Evolutionary conservation across 2,797 vertebrate species (phyloP).

Genomic region (Pelodytes ibericus): DNA sequence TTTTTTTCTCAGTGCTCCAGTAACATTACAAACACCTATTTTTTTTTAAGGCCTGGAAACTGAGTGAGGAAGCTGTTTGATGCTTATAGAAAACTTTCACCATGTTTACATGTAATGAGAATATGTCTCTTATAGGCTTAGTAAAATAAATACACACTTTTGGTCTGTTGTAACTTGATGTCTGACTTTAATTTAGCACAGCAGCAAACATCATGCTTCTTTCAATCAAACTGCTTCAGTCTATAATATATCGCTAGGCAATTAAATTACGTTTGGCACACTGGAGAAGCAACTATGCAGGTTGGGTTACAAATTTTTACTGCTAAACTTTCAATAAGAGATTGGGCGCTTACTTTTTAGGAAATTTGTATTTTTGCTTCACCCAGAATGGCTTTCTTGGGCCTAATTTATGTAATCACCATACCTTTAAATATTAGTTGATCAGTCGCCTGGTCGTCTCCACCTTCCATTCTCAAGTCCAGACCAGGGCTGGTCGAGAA

Average conservation of each 20-base stretch:
- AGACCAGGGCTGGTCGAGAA: too few species aligned
- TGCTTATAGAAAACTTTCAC: constrained; percentile 9
- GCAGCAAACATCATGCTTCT: background rate
- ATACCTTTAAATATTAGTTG: too few species aligned
- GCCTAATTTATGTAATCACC: too few species aligned
- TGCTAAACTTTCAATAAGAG: background rate
- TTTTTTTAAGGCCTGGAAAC: background rate
- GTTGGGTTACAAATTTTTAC: background rate
- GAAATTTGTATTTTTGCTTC: too few species aligned
- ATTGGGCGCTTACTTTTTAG: too few species aligned
- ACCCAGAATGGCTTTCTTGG: too few species aligned
- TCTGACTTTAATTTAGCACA: constrained; percentile 5
- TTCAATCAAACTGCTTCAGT: background rate
- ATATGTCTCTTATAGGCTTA: background rate
- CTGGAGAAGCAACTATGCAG: background rate
- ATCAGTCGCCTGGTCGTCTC: too few species aligned
- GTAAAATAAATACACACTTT: constrained; percentile 4
- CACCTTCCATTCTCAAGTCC: too few species aligned
- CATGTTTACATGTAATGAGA: constrained; percentile 25
- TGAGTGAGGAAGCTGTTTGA: background rate
- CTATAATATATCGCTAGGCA: background rate
- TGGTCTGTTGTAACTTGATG: background rate
- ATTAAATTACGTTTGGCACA: background rate
- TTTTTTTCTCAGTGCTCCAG: background rate
- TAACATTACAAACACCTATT: background rate